A percentile compares a stretch with the other conserved stretches of the same genome.
Conservation (phyloP, 2,888 invertebrate genomes). For the Furcula furcula region DNA sequence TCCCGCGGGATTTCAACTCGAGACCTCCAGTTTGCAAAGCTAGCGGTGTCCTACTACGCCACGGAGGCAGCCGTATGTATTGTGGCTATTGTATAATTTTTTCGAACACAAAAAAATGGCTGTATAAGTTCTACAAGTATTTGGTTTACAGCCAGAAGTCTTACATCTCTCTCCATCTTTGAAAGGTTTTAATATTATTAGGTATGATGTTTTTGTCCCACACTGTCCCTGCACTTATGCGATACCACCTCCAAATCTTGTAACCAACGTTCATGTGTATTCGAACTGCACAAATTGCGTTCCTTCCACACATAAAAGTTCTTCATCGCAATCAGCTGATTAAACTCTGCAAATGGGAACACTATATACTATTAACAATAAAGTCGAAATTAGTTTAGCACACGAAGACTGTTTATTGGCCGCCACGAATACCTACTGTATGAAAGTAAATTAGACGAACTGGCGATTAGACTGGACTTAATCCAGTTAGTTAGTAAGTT, state of each 20-base stretch:
- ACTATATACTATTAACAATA: slow-evolving; percentile 9
- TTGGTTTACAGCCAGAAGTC: too few relatives aligned
- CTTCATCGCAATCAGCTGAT: slow-evolving; percentile 37
- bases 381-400: slow-evolving; percentile 10
- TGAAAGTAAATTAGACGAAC: slow-evolving; percentile 30
- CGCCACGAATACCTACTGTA: slow-evolving; percentile 30
- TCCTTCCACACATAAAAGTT: slow-evolving; percentile 61
- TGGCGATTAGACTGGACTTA: slow-evolving; percentile 21
- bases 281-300: slow-evolving; percentile 52
- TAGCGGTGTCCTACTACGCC: too few relatives aligned
- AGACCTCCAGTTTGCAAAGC: too few relatives aligned
- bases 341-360: slow-evolving; percentile 27
- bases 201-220: too few relatives aligned
- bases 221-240: slow-evolving; percentile 7
- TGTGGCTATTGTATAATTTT: too few relatives aligned
- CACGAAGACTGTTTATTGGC: slow-evolving; percentile 18
- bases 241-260: slow-evolving; percentile 24
- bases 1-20: too few relatives aligned
- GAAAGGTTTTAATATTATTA: too few relatives aligned
- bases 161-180: too few relatives aligned
- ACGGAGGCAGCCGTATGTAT: too few relatives aligned
- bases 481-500: slow-evolving; percentile 19
- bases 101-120: too few relatives aligned
- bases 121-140: too few relatives aligned
- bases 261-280: slow-evolving; percentile 36